A percentile compares a stretch with the other conserved stretches of the same genome.
Conservation (phyloP, 1,140 invertebrate species). For the Ridgeia piscesae region DNA sequence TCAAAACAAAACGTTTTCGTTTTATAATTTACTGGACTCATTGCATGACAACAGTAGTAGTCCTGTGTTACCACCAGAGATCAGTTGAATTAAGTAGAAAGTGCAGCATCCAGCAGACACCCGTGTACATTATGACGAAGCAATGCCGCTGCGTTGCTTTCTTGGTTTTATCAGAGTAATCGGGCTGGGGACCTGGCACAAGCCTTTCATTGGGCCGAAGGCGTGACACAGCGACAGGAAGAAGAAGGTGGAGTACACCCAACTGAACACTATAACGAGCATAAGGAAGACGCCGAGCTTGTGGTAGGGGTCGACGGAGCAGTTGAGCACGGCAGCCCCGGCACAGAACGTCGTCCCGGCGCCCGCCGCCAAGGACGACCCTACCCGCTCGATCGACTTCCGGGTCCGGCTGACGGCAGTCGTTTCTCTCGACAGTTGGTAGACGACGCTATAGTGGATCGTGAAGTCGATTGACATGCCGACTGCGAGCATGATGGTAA, state of each 20-base stretch:
- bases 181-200: slow-evolving; percentile 52
- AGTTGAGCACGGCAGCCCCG: slow-evolving; percentile 87
- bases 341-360: slow-evolving; percentile 87
- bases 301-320: slow-evolving; percentile 83
- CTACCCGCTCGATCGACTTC: slow-evolving; percentile 72
- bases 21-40: too few relatives aligned
- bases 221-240: slow-evolving; percentile 77
- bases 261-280: slow-evolving; percentile 85
- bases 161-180: neutral
- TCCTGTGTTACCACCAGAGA: neutral
- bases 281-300: slow-evolving; percentile 93
- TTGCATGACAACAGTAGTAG: neutral
- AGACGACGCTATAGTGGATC: slow-evolving; percentile 89
- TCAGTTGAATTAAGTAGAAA: neutral
- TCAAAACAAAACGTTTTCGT: too few relatives aligned
- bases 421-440: slow-evolving; percentile 63
- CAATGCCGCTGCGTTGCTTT: neutral
- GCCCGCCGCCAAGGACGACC: slow-evolving; percentile 87
- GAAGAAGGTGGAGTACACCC: slow-evolving; percentile 92
- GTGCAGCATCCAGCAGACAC: neutral
- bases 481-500: slow-evolving; percentile 90
- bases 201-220: slow-evolving; percentile 58
- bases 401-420: slow-evolving; percentile 33
- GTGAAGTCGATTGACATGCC: slow-evolving; percentile 97
- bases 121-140: neutral